Evolutionary conservation across 2,797 vertebrate species (phyloP).

Genomic region (Pampus argenteus): DNA sequence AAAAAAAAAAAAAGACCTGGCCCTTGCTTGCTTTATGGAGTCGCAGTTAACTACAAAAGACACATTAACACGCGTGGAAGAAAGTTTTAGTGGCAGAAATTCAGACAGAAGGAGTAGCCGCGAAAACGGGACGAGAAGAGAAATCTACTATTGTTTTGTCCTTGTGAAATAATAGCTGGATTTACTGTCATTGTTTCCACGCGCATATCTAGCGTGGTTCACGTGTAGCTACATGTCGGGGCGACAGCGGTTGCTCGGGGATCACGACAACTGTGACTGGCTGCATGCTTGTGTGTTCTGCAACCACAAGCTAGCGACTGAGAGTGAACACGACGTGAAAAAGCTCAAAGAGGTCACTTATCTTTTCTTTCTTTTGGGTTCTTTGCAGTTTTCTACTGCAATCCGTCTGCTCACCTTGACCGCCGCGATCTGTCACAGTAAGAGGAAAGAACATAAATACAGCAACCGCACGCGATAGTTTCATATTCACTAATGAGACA

Average conservation of each 20-base stretch:
- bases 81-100: conserved; percentile 52
- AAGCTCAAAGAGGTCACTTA: background rate
- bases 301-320: background rate
- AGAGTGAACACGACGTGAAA: conserved; percentile 6
- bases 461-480: background rate
- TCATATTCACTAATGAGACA: background rate
- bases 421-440: background rate
- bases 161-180: conserved; percentile 12
- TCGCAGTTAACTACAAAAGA: conserved; percentile 80
- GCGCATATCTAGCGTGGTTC: background rate
- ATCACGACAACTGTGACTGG: background rate
- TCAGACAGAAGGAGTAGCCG: conserved; percentile 35
- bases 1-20: conserved; percentile 60
- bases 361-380: too few species aligned
- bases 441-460: background rate
- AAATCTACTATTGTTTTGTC: conserved; percentile 25
- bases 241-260: too few species aligned
- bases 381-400: background rate
- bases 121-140: conserved; percentile 21
- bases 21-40: conserved; percentile 79
- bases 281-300: conserved; percentile 9
- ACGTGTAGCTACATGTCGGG: background rate
- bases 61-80: conserved; percentile 68
- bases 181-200: background rate
- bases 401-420: background rate